Conservation (phyloP, 1,140 invertebrate species). For the Cydia strobilella region DNA sequence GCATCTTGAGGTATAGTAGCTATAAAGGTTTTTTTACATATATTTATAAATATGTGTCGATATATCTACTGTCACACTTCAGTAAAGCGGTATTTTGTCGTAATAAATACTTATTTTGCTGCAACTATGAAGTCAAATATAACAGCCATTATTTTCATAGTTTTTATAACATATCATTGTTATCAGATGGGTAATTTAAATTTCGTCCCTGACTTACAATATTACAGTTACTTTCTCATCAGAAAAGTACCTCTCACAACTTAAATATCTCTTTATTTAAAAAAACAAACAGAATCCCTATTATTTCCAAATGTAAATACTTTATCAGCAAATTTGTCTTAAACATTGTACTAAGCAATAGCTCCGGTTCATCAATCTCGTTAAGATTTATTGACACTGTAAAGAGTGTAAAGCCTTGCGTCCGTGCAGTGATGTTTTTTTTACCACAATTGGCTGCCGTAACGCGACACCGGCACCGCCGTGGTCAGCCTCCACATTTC, state of each 20-base stretch:
- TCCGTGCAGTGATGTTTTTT: constrained; percentile 15
- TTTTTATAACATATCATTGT: too few relatives aligned
- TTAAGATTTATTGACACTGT: not conserved
- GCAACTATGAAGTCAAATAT: too few relatives aligned
- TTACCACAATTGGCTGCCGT: constrained; percentile 41
- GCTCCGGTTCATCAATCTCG: not conserved
- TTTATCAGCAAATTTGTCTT: not conserved
- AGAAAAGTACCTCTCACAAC: not conserved
- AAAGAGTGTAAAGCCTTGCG: not conserved
- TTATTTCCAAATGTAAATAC: not conserved
- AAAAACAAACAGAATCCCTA: not conserved
- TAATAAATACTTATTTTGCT: too few relatives aligned
- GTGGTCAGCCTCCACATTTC: constrained; percentile 49
- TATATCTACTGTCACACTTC: too few relatives aligned
- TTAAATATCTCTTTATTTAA: not conserved
- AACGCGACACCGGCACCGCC: constrained; percentile 60
- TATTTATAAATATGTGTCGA: too few relatives aligned
- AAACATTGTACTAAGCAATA: not conserved
- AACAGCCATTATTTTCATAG: too few relatives aligned
- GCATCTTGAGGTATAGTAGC: too few relatives aligned
- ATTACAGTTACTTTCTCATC: too few relatives aligned
- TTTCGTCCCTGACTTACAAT: too few relatives aligned
- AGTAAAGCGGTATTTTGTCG: too few relatives aligned
- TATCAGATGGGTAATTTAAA: too few relatives aligned
- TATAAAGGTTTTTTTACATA: too few relatives aligned